phyloP scores from a whole-genome alignment of 23 tunicate species.

The Styela clava region DNA sequence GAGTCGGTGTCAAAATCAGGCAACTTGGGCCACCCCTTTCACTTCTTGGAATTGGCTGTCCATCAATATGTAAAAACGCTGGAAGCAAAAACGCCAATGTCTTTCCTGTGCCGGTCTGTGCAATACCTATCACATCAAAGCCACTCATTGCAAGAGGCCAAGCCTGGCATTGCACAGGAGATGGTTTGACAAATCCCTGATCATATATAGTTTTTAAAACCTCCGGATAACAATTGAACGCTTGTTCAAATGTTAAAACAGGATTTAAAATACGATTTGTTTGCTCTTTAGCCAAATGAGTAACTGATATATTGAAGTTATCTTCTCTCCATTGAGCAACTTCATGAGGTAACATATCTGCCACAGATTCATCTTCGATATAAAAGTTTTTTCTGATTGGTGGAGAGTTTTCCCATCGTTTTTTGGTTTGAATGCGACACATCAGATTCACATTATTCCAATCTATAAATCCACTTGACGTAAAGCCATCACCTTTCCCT shows the following conservation, averaged over 20 bases:
- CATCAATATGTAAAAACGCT: conserved; percentile 75
- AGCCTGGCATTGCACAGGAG: conserved; percentile 86
- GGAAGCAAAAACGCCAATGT: conserved; percentile 94
- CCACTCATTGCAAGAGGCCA: conserved; percentile 94
- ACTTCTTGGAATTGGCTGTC: conserved; percentile 61
- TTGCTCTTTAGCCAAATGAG: conserved; percentile 40
- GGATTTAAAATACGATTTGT: conserved; percentile 52
- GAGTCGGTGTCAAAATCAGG: conserved; percentile 86
- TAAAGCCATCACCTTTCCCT: not conserved
- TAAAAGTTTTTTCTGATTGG: conserved; percentile 63
- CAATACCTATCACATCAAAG: conserved; percentile 90
- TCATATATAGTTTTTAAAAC: conserved; percentile 49
- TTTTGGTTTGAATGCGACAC: conserved; percentile 21
- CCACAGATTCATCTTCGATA: conserved; percentile 64
- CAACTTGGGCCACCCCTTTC: conserved; percentile 77
- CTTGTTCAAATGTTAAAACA: conserved; percentile 74
- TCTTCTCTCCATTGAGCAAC: conserved; percentile 69
- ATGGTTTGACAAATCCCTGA: conserved; percentile 73
- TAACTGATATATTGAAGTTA: conserved; percentile 48
- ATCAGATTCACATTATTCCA: conserved; percentile 37
- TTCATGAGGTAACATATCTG: conserved; percentile 47
- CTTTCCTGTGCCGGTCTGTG: conserved; percentile 99
- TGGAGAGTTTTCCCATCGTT: conserved; percentile 54
- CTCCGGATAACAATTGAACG: conserved; percentile 81
- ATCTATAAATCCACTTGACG: conserved; percentile 36